These are phyloP conservation scores for Ptiloglossa arizonensis DNA, from an alignment of 1,140 invertebrate genomes.

Conservation along the genomic window DNA sequence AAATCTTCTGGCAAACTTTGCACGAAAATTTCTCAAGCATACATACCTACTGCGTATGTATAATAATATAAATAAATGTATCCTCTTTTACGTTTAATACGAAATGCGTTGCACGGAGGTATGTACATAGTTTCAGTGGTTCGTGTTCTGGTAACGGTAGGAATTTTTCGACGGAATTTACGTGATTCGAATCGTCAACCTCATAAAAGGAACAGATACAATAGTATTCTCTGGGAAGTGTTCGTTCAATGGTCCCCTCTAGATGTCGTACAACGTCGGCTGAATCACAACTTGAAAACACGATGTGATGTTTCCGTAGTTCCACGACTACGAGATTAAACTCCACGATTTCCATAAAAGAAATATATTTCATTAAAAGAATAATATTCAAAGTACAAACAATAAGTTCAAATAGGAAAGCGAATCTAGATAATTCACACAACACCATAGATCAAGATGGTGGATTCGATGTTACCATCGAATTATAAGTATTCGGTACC, in stretches of 20 bases:
- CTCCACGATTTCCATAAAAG: background rate
- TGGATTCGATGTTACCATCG: too few species aligned
- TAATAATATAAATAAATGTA: background rate
- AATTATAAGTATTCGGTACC: too few species aligned
- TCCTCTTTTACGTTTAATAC: conserved; percentile 6
- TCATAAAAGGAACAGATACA: conserved; percentile 27
- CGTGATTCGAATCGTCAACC: conserved; percentile 59
- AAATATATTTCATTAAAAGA: too few species aligned
- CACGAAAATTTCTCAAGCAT: background rate
- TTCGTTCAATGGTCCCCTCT: background rate
- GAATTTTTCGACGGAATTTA: conserved; percentile 54
- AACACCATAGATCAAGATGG: too few species aligned
- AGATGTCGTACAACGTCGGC: background rate
- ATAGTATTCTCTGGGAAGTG: conserved; percentile 15
- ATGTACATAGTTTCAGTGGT: conserved; percentile 18
- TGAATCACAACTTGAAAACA: background rate
- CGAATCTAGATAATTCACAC: too few species aligned
- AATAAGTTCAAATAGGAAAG: too few species aligned
- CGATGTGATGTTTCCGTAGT: background rate
- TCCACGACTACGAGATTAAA: background rate
- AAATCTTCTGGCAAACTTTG: too few species aligned
- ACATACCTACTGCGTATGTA: background rate
- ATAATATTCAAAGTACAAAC: too few species aligned
- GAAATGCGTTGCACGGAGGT: conserved; percentile 29
- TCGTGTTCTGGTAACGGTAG: conserved; percentile 33